phyloP scores from a whole-genome alignment of 2,888 invertebrate genomes.

The Heliconius ethilla region DNA sequence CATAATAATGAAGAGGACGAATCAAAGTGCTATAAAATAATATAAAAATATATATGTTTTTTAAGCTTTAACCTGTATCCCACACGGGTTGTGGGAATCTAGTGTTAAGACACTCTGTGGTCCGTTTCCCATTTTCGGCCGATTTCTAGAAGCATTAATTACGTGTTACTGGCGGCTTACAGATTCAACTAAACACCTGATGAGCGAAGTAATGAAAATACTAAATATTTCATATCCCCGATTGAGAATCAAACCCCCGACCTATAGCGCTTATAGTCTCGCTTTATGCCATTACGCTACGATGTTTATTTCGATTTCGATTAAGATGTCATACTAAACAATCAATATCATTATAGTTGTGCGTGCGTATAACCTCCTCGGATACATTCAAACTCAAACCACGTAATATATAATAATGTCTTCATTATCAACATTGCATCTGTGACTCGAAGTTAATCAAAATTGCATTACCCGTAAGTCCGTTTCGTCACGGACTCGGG shows the following conservation, averaged over 20 bases:
- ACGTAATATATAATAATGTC: constrained; percentile 62
- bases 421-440: constrained; percentile 64
- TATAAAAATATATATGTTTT: not conserved
- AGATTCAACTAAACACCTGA: no score
- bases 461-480: constrained; percentile 71
- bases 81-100: no score
- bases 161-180: no score
- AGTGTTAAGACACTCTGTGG: no score
- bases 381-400: constrained; percentile 46
- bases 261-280: no score
- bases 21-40: not conserved
- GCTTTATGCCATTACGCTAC: no score
- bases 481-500: constrained; percentile 66
- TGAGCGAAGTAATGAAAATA: no score
- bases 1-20: not conserved
- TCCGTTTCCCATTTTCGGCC: no score
- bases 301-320: not conserved
- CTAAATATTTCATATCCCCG: no score
- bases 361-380: constrained; percentile 31
- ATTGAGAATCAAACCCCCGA: no score
- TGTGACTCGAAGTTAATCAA: constrained; percentile 69
- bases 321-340: not conserved
- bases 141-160: no score
- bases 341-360: constrained; percentile 4
- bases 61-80: no score